These are phyloP conservation scores for Ceraclea dissimilis DNA, from an alignment of 2,888 invertebrate genomes.

Conservation along the genomic window DNA sequence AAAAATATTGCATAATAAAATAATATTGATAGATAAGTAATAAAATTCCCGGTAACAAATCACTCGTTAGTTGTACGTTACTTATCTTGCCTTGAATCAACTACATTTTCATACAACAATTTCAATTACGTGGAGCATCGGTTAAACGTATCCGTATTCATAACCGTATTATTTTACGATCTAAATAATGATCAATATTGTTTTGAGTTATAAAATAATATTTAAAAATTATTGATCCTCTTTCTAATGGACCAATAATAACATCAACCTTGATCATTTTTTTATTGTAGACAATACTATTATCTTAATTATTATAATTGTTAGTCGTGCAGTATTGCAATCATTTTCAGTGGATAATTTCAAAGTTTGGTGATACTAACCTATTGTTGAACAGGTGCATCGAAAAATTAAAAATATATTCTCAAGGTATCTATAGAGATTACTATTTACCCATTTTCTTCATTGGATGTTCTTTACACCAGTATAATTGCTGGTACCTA, in stretches of 20 bases:
- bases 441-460: too few species aligned
- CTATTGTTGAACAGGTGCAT: too few species aligned
- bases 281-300: neutral
- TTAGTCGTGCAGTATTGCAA: neutral
- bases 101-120: too few species aligned
- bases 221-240: neutral
- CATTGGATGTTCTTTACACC: too few species aligned
- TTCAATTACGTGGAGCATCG: neutral
- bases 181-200: slow-evolving; percentile 1
- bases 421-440: too few species aligned
- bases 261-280: neutral
- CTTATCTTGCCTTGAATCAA: neutral
- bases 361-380: too few species aligned
- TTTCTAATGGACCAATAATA: neutral
- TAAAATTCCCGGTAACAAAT: too few species aligned
- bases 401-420: too few species aligned
- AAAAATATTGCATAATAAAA: too few species aligned
- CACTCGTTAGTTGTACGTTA: too few species aligned
- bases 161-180: slow-evolving; percentile 1
- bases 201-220: neutral
- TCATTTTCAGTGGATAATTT: neutral
- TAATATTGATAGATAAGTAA: too few species aligned
- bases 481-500: too few species aligned
- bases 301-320: neutral
- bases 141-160: neutral